Conservation (phyloP, 2,888 invertebrate genomes). For the Catocala sponsa region DNA sequence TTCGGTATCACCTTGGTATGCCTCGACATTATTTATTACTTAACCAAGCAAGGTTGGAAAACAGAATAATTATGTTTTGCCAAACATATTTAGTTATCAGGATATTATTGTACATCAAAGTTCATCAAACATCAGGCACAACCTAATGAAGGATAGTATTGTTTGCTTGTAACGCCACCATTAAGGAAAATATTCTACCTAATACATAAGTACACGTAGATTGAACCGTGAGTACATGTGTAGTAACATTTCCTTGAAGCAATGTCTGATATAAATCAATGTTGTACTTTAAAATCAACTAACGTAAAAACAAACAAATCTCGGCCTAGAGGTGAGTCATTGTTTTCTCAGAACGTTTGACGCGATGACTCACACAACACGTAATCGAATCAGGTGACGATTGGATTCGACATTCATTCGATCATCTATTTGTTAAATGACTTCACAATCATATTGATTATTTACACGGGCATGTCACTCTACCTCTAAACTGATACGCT, state of each 20-base stretch:
- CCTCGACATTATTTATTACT: conserved; percentile 34
- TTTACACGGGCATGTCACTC: too few relatives aligned
- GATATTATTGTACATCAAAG: neutral
- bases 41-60: conserved; percentile 26
- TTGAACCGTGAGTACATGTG: neutral
- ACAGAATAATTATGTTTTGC: conserved; percentile 13
- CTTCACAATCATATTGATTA: conserved; percentile 25
- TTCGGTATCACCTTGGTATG: conserved; percentile 39
- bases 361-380: conserved; percentile 36
- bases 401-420: conserved; percentile 38
- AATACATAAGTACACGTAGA: too few relatives aligned
- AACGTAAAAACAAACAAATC: conserved; percentile 35
- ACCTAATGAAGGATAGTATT: conserved; percentile 7
- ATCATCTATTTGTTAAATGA: conserved; percentile 35
- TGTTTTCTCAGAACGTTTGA: conserved; percentile 41
- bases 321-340: conserved; percentile 40
- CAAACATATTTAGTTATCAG: conserved; percentile 1
- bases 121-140: too few relatives aligned
- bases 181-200: conserved; percentile 24
- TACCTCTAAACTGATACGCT: too few relatives aligned
- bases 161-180: conserved; percentile 28
- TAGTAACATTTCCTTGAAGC: conserved; percentile 15
- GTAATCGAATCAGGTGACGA: conserved; percentile 50
- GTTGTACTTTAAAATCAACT: conserved; percentile 33
- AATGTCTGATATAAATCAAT: conserved; percentile 30